Base-by-base conservation (phyloP, 2,797 vertebrate species). In the Erethizon dorsatum region DNA sequence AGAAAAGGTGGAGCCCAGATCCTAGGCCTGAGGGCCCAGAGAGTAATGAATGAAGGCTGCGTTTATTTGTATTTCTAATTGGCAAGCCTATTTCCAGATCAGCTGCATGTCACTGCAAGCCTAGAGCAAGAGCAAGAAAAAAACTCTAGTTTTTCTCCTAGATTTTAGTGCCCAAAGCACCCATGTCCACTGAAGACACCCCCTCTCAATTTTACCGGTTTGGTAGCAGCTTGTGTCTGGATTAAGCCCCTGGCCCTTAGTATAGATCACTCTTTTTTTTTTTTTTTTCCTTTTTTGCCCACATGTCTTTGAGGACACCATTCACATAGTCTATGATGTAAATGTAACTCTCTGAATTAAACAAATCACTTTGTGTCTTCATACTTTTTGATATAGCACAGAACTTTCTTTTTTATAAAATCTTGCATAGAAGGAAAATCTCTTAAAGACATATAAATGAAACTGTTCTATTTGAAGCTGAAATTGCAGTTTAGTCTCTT, bases 1-100 rank as follows among this genome's bases (percentile, higher is more conserved):
- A 97, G 97, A 98, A 98, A 97, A 96, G 94, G 97, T 94, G 97
- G 97, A 98, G 86, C 95, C 96, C 98, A 96, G 97, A 97, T 97
- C 97, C 95, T 90, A 52, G 95, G 97, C 98, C 88, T 11, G 1
- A 96, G 97, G 96, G 98, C 97, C 95, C 0, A 1, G 91, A 95
- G 97, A 97, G n/a, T 97, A 97, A 97, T 98, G 98, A 98, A 98
- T 98, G 98, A 97, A 97, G 93, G 1, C 92, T 97, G 93, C 89
- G 82, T 98, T 97, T 98, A 96, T 98, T 98, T 98, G 94, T 88
- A 89, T 97, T 98, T 98, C 95, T 96, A 96, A 97, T 95, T 97
- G 98, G 90, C 96, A 97, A 78, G 83, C 88, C 95, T 92, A 93
- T 97, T 97, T 96, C 96, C 97, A 97, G 97, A 96, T 98, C 97